Evolutionary conservation across 2,797 vertebrate genomes (phyloP).

Genomic region (Protosalanx chinensis): DNA sequence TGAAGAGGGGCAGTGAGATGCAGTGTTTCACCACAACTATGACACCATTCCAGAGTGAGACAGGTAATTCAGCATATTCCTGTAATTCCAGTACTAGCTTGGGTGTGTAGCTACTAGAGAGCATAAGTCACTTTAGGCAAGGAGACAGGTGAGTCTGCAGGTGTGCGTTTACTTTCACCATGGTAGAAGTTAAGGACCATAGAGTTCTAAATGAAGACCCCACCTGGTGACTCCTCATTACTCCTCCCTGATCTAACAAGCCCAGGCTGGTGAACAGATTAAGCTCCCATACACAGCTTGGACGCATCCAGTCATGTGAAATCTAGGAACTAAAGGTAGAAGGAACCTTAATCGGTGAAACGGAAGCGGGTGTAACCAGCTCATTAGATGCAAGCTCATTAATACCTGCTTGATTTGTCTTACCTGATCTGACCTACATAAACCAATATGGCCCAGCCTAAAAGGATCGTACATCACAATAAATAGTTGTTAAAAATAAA

Average conservation of each 20-base stretch:
- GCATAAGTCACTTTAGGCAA: not conserved
- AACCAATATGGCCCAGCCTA: not conserved
- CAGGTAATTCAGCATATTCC: conserved; percentile 31
- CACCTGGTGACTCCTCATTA: no score
- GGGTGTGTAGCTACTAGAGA: not conserved
- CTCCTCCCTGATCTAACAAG: no score
- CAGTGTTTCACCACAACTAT: not conserved
- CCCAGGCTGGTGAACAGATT: no score
- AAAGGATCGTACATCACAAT: not conserved
- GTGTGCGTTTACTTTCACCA: conserved; percentile 6
- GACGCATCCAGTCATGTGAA: not conserved
- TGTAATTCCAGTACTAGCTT: conserved; percentile 29
- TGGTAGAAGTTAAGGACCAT: conserved; percentile 23
- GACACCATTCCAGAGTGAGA: not conserved
- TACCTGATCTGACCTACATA: conserved; percentile 13
- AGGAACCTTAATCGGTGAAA: not conserved
- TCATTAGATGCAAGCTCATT: no score
- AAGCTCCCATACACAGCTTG: no score
- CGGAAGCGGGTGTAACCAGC: no score
- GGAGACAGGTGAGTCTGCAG: not conserved
- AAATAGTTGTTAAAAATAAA: no score
- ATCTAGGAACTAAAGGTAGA: not conserved
- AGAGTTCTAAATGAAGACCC: not conserved
- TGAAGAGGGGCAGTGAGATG: no score
- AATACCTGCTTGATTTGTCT: not conserved